Base-by-base conservation (phyloP, 2,888 invertebrate species). In the Masnerella sp. region DNA sequence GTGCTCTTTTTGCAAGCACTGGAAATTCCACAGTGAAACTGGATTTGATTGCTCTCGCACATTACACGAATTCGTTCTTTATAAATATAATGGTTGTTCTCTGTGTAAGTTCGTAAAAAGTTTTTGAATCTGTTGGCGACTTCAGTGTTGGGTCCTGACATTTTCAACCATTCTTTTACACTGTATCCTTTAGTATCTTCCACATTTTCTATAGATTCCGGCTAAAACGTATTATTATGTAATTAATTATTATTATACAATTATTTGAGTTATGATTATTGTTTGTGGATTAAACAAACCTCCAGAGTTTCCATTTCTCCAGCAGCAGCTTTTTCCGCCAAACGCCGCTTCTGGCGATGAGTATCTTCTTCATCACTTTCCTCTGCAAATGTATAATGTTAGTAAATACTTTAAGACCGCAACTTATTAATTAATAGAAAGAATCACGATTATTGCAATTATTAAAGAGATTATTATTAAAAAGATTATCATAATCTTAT, bases 141-240 rank as follows among this genome's bases (percentile, higher is more conserved):
- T 89, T 99, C 99, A 8, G 96, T 97, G 56, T 95, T 91, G 0
- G 99, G 98, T 0, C 96, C 98, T 78, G 97, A 89, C 95, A 98
- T 96, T 58, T 94, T 92, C 0, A 99, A 98, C 97, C 99, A 99
- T 82, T 99, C 98, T 81, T 96, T 94, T 1, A 96, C 94, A 0
- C 95, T 91, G 84, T 98, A 94, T 0, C 99, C 99, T 85, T 98
- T 97, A 3, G 97, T 98, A 82, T 99, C 99, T 86, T 99, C 99
- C 25, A 99, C 89, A 88, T 98, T 99, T 87, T 99, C 99, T 75
- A 99, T 98, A 59, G 97, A 96, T 88, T 99, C 98, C 40, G 97
- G 94, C 89, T 91, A 75, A 18, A 75, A 36, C 5, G 25, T 11
- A 17, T 47, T 7, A 30, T 9, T 30, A 5, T 17, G 14, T 5